Conservation (phyloP, 2,888 invertebrate species). For the Cheilosia urbana region DNA sequence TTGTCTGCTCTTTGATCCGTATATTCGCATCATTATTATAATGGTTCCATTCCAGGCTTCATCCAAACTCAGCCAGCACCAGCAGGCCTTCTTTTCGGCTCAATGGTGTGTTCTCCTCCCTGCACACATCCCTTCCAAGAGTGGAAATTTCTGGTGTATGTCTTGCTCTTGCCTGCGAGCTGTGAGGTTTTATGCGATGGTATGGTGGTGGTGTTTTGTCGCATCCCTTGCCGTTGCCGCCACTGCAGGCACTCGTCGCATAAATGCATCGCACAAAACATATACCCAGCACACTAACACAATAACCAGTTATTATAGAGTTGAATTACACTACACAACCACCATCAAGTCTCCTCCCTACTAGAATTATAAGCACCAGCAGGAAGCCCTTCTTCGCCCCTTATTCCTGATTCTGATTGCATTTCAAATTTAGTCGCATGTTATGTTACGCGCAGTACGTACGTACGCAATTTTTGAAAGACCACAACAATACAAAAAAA, state of each 20-base stretch:
- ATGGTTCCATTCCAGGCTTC: conserved; percentile 64
- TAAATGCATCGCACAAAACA: conserved; percentile 39
- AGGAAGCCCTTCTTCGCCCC: conserved; percentile 70
- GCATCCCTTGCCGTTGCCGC: conserved; percentile 66
- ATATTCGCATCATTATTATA: conserved; percentile 72
- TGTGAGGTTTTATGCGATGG: conserved; percentile 29
- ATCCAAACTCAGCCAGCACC: conserved; percentile 56
- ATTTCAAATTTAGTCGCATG: conserved; percentile 73
- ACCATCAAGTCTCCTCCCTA: conserved; percentile 42
- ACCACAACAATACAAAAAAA: conserved; percentile 33
- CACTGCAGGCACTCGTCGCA: conserved; percentile 39
- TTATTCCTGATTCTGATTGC: conserved; percentile 74
- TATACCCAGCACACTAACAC: conserved; percentile 57
- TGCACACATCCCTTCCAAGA: conserved; percentile 55
- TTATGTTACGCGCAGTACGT: conserved; percentile 73
- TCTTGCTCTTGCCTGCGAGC: background rate
- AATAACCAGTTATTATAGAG: conserved; percentile 72
- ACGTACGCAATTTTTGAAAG: conserved; percentile 58
- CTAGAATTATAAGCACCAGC: conserved; percentile 40
- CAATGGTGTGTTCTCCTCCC: conserved; percentile 60
- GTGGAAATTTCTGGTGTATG: conserved; percentile 8
- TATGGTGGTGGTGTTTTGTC: conserved; percentile 63
- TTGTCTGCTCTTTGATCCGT: conserved; percentile 61
- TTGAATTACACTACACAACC: conserved; percentile 50
- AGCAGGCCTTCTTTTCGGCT: conserved; percentile 69